Percentiles rank a stretch among this genome's conserved stretches.
Conservation (phyloP, 1,140 invertebrate species). For the Drosophila nebulosa region DNA sequence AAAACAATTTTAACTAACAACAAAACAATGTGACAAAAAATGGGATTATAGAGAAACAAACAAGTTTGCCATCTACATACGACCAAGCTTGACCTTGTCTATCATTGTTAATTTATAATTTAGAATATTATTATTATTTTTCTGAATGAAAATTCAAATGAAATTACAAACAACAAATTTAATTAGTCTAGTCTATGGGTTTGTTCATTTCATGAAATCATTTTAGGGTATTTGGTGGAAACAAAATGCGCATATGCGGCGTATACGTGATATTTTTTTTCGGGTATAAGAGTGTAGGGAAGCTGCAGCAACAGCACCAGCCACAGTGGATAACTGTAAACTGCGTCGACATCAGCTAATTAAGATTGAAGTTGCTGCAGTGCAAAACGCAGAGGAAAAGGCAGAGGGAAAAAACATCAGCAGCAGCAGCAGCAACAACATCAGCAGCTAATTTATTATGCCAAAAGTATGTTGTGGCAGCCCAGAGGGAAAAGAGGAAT, state of each 20-base stretch:
- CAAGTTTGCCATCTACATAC: no score
- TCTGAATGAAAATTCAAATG: no score
- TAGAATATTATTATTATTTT: no score
- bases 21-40: no score
- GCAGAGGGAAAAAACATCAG: constrained; percentile 9
- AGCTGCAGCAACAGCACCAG: no score
- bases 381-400: constrained; percentile 15
- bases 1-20: neutral
- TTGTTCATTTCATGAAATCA: no score
- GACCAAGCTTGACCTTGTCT: no score
- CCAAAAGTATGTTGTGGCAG: constrained; percentile 55
- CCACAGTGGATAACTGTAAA: constrained; percentile 58
- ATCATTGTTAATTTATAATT: no score
- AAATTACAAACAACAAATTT: no score
- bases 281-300: neutral
- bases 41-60: no score
- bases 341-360: constrained; percentile 71
- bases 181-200: no score
- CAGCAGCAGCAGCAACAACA: constrained; percentile 28
- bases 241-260: constrained; percentile 48
- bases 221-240: constrained; percentile 8
- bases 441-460: constrained; percentile 69
- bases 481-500: constrained; percentile 26
- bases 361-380: constrained; percentile 75
- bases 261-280: constrained; percentile 53